These are phyloP conservation scores for Pyrrhosoma nymphula DNA, from an alignment of 2,888 invertebrate species.

Conservation along the genomic window DNA sequence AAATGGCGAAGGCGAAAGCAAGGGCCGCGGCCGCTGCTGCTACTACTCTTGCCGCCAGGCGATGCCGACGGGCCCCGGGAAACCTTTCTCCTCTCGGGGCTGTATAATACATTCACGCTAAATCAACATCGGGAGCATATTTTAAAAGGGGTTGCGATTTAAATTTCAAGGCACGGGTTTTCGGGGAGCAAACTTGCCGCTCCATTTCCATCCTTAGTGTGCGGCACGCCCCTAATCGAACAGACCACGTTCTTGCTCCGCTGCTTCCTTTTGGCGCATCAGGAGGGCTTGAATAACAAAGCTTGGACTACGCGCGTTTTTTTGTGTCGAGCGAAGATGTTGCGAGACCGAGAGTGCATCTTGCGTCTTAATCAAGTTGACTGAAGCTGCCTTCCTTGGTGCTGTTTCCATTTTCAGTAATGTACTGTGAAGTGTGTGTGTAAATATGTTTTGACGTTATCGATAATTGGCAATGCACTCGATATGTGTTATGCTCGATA, in stretches of 20 bases:
- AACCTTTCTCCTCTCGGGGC: constrained; percentile 1
- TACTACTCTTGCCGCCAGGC: too few species aligned
- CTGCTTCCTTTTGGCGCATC: background rate
- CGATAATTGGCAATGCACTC: too few species aligned
- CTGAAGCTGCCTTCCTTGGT: too few species aligned
- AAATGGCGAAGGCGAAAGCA: background rate
- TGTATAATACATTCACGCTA: constrained; percentile 26
- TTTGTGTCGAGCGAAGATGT: background rate
- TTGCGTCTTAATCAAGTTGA: too few species aligned
- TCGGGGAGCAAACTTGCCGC: background rate
- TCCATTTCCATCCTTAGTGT: background rate
- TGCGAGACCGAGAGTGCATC: too few species aligned
- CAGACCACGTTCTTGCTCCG: background rate
- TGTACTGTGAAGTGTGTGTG: too few species aligned
- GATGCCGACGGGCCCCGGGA: background rate
- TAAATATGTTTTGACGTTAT: too few species aligned
- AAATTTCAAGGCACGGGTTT: background rate
- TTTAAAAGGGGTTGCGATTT: constrained; percentile 29
- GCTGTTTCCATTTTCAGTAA: too few species aligned
- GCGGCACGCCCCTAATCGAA: background rate
- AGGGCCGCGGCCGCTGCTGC: background rate
- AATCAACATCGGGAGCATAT: constrained; percentile 20
- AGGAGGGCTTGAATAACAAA: background rate
- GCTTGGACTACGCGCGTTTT: background rate
- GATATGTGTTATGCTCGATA: too few species aligned